Percentiles rank a stretch among this genome's conserved stretches.
phyloP scores from a whole-genome alignment of 2,113 vertebrate genomes.

The Illadopsis cleaveri region DNA sequence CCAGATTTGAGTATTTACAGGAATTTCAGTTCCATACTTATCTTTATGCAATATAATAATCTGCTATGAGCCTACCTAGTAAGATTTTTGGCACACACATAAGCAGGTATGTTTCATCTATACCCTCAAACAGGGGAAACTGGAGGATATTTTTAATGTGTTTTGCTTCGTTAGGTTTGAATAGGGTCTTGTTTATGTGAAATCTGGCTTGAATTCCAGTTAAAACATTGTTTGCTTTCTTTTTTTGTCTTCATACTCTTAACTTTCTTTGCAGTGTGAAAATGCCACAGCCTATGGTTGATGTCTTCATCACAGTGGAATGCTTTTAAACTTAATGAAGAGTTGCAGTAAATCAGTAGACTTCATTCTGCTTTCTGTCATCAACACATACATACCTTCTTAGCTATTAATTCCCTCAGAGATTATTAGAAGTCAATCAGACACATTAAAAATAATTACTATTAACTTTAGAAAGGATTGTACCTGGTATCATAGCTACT shows the following conservation, averaged over 20 bases:
- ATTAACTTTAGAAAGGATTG: constrained; percentile 26
- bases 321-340: constrained; percentile 84
- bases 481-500: not conserved
- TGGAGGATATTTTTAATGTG: not conserved
- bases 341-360: constrained; percentile 77
- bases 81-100: not conserved
- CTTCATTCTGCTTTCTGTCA: constrained; percentile 80
- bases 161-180: not conserved
- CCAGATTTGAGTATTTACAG: not conserved
- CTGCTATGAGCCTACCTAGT: not conserved
- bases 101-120: not conserved
- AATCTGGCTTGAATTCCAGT: constrained; percentile 66
- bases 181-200: constrained; percentile 49
- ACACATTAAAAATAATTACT: constrained; percentile 43
- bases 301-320: constrained; percentile 81
- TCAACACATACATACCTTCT: constrained; percentile 74
- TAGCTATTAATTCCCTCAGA: constrained; percentile 68
- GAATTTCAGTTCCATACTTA: not conserved
- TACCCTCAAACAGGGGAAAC: not conserved
- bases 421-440: constrained; percentile 72
- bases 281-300: constrained; percentile 66
- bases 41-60: not conserved
- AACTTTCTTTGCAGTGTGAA: constrained; percentile 73
- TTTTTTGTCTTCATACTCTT: constrained; percentile 70
- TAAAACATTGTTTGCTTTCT: constrained; percentile 69